A percentile compares a stretch with the other conserved stretches of the same genome.
These are phyloP conservation scores for Phragmatobia fuliginosa DNA, from an alignment of 2,888 invertebrate genomes.

Conservation along the genomic window DNA sequence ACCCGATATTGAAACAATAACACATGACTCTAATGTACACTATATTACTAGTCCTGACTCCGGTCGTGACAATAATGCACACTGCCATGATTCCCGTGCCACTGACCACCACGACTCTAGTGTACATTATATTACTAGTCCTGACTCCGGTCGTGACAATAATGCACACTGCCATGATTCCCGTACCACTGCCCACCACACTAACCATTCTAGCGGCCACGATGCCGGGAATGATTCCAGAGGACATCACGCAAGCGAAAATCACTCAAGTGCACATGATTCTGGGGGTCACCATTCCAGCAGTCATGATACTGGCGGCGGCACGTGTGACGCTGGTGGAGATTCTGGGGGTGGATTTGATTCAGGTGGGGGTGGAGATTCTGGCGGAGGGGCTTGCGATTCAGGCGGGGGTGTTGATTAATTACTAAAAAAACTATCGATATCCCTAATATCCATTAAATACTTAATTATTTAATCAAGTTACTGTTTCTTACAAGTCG, in stretches of 20 bases:
- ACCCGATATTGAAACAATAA: not conserved
- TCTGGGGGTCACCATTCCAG: conserved; percentile 6
- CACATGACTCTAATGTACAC: not conserved
- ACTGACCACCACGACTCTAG: not conserved
- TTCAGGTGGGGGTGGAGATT: conserved; percentile 29
- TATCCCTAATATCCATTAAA: not conserved
- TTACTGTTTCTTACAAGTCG: not conserved
- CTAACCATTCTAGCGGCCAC: not conserved
- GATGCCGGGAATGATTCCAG: not conserved
- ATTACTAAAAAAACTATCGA: not conserved
- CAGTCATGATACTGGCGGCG: conserved; percentile 1
- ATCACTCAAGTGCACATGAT: not conserved
- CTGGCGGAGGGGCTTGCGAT: conserved; percentile 25
- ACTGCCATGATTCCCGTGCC: conserved; percentile 3
- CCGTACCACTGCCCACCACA: not conserved
- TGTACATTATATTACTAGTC: not conserved
- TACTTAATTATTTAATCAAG: not conserved
- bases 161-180: conserved; percentile 6
- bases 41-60: not conserved
- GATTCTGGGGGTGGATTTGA: conserved; percentile 27
- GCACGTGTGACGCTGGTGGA: conserved; percentile 4
- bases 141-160: conserved; percentile 6
- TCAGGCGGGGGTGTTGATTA: conserved; percentile 14
- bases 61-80: conserved; percentile 6
- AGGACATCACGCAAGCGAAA: not conserved